phyloP scores from a whole-genome alignment of 30 jellyfish, hydroid and myxozoan species.

The Turritopsis dohrnii region DNA sequence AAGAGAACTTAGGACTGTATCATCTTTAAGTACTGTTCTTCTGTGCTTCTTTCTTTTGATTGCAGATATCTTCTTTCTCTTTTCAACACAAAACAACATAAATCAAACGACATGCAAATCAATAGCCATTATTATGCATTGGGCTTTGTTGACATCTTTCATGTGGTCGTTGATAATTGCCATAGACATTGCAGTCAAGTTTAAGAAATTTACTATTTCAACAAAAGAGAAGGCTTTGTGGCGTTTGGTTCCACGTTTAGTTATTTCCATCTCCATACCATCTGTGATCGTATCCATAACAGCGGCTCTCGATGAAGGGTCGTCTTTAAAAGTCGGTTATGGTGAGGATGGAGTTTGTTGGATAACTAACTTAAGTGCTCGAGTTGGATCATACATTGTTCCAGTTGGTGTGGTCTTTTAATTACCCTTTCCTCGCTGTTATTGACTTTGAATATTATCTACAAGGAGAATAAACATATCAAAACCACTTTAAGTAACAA shows the following conservation, averaged over 20 bases:
- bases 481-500: not conserved
- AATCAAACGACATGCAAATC: not conserved
- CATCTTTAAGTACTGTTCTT: not conserved
- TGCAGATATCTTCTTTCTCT: not conserved
- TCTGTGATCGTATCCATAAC: not conserved
- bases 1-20: slow-evolving; percentile 14
- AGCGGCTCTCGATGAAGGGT: not conserved
- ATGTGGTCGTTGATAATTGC: slow-evolving; percentile 7
- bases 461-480: not conserved
- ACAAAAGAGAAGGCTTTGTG: not conserved
- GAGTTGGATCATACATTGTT: slow-evolving; percentile 15
- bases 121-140: slow-evolving; percentile 1
- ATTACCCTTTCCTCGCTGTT: slow-evolving; percentile 3
- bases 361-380: slow-evolving; percentile 2
- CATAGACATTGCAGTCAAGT: not conserved
- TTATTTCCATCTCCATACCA: not conserved
- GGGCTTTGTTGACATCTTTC: slow-evolving; percentile 8
- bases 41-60: not conserved
- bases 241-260: not conserved
- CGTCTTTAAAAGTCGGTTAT: not conserved
- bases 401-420: not conserved
- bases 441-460: not conserved
- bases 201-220: not conserved
- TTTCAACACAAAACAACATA: not conserved
- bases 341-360: slow-evolving; percentile 8